Evolutionary conservation across 2,113 vertebrate genomes (phyloP), one percentile per base, ranked within the genome.

Genomic region (Xiphorhynchus elegans): DNA sequence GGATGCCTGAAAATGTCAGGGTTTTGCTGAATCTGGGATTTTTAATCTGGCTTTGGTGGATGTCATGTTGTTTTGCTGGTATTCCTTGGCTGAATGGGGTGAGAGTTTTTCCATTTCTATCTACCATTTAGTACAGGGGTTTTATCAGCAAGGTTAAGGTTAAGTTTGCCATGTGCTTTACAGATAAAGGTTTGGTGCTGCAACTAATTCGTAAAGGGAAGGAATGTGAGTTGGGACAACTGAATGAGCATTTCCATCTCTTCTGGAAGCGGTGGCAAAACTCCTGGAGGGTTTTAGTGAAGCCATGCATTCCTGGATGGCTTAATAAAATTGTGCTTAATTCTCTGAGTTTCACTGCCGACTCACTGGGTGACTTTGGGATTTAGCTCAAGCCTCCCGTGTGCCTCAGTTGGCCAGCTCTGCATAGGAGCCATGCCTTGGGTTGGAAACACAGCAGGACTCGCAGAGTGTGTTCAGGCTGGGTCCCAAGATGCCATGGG

Each of bases 121-220:
- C 47, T 53, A 70, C 52, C 21, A 16, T 53, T 60, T 29, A 39
- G 66, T 1, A 0, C 4, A 35, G 31, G 31, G 13, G 8, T 87
- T 95, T 89, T 74, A 73, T 93, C 74, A 60, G 28, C 49, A 60
- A 56, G 78, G 85, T 75, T 68, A 85, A 74, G 47, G 86, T 81
- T 21, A 66, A 62, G 46, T 91, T 93, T 95, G 78, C n/a, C 0
- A 0, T 26, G 28, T 42, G n/a, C 39, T 47, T 86, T 81, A 12
- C 21, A 49, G 64, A 52, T 80, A 84, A 73, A 76, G 11, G 17
- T 42, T 76, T 83, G 66, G 13, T 75, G 10, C 8, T 47, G 6
- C 35, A 35, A 10, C 25, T 56, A 31, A 49, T 69, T 87, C 28
- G 19, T 67, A 15, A 72, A 59, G 39, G 46, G 50, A 59, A 21